Conservation (phyloP, 1,140 invertebrate species). For the Caerostris extrusa region DNA sequence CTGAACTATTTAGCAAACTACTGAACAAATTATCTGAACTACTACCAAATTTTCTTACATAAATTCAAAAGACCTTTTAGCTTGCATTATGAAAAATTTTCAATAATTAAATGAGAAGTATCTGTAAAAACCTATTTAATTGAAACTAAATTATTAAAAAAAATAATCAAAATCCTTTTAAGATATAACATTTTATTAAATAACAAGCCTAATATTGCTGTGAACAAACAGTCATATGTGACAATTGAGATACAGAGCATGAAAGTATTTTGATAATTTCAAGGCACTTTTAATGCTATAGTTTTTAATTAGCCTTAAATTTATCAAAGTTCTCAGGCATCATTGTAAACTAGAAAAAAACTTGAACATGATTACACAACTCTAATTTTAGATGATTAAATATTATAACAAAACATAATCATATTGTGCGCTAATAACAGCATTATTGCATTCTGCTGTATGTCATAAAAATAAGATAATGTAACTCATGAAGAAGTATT, state of each 20-base stretch:
- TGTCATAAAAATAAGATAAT: conserved; percentile 69
- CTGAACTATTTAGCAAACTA: too few relatives aligned
- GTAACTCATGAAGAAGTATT: conserved; percentile 42
- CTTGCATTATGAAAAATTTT: too few relatives aligned
- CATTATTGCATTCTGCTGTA: conserved; percentile 76
- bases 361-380: conserved; percentile 59
- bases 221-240: conserved; percentile 48
- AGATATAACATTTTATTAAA: conserved; percentile 76
- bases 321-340: conserved; percentile 66
- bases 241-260: conserved; percentile 57
- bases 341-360: conserved; percentile 35
- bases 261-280: conserved; percentile 72
- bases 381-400: conserved; percentile 56
- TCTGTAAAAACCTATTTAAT: too few relatives aligned
- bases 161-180: not conserved
- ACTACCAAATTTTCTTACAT: too few relatives aligned
- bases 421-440: conserved; percentile 77
- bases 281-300: conserved; percentile 56
- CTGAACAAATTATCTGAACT: too few relatives aligned
- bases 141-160: not conserved
- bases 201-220: conserved; percentile 73
- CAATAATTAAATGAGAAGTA: too few relatives aligned
- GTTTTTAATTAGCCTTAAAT: conserved; percentile 70
- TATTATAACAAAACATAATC: conserved; percentile 67
- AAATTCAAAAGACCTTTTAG: too few relatives aligned